Base-by-base conservation (phyloP, 2,113 vertebrate genomes). In the Cololabis saira region DNA sequence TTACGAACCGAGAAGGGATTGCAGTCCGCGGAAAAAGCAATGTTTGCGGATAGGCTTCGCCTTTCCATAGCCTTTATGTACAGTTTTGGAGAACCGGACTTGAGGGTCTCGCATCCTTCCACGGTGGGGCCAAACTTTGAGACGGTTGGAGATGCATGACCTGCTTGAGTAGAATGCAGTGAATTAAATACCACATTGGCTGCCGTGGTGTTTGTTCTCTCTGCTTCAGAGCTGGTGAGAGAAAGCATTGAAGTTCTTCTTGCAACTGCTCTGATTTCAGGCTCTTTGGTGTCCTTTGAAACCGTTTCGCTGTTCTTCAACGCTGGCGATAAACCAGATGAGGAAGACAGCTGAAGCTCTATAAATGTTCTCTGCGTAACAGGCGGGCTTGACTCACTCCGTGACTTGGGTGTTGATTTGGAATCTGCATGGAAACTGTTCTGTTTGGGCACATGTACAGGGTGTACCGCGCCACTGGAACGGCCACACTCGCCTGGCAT, bases 1-100 rank as follows among this genome's bases (percentile, higher is more conserved):
- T 98, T 96, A 71, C 93, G 95, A 43, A 99, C 97, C 27, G 97
- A 97, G 83, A 98, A 96, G 33, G 95, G 95, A 82, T 94, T 91
- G 44, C 91, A 86, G 70, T 94, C 94, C 3, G 90, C 86, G 0
- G 93, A 87, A 84, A 91, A 91, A 71, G 88, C 89, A 49, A 91
- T 75, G 19, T 96, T 93, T 1, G 92, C 92, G 67, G 93, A 92
- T 57, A 93, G 92, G 59, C 93, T 95, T 17, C 90, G 92, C 19
- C 91, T 94, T 41, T 87, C 85, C 48, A 79, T 50, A n/a, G 79
- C 55, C 61, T 78, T 83, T 9, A 82, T 22, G 33, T 81, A 77
- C 17, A 81, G 52, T 71, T 80, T 91, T 15, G 86, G 87, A 12
- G 61, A 60, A 42, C 45, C 73, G 54, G 74, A 51, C 73, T 84